Conservation (phyloP, 2,797 vertebrate species). For the Poecile montanus region DNA sequence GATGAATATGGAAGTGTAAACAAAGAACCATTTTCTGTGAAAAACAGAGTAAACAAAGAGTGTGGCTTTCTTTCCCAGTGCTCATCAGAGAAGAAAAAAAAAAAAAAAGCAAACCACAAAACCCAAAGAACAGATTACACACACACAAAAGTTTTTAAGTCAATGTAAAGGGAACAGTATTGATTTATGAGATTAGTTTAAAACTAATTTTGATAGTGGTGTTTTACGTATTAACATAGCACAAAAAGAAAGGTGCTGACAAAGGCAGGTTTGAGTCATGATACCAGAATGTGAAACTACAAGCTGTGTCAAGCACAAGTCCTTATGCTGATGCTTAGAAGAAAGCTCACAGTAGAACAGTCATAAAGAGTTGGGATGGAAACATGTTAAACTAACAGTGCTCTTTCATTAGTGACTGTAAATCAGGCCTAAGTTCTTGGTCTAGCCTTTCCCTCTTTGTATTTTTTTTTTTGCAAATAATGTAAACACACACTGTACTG, state of each 20-base stretch:
- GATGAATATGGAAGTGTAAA: neutral
- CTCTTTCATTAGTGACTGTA: neutral
- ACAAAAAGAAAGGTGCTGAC: neutral
- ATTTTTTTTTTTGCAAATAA: neutral
- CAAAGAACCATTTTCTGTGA: constrained; percentile 1
- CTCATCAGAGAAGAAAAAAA: neutral
- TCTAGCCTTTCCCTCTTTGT: neutral
- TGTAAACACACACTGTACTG: neutral
- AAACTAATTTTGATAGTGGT: neutral
- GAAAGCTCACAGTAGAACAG: neutral
- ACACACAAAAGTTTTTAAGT: neutral
- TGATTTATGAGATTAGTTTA: neutral
- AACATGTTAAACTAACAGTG: neutral
- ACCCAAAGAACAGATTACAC: neutral
- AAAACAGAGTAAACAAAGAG: constrained; percentile 30
- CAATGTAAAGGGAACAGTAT: neutral
- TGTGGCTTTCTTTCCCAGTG: neutral
- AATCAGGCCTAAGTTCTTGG: neutral
- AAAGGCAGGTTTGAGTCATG: neutral
- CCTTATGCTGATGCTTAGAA: neutral
- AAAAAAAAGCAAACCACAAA: neutral
- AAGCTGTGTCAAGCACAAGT: neutral
- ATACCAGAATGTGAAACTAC: neutral
- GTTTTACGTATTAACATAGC: neutral
- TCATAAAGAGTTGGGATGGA: neutral